Conservation (phyloP, 2,888 invertebrate species). For the Hydropsyche betteni region DNA sequence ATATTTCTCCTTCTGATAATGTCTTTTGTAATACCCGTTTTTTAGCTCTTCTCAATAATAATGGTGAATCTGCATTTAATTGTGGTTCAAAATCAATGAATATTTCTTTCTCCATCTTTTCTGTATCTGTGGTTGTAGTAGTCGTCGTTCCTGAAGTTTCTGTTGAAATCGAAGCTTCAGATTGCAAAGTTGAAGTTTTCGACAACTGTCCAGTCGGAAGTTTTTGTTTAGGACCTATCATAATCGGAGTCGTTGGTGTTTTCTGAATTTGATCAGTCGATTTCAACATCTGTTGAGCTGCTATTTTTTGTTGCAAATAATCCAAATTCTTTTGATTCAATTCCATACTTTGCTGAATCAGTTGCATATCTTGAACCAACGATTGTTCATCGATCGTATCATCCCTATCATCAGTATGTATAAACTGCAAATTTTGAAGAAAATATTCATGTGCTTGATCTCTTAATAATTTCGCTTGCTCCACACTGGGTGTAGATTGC, state of each 20-base stretch:
- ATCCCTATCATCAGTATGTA: conserved; percentile 66
- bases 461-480: conserved; percentile 44
- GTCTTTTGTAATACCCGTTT: conserved; percentile 75
- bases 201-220: conserved; percentile 56
- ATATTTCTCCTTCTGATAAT: conserved; percentile 82
- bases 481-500: conserved; percentile 49
- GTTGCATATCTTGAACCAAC: conserved; percentile 58
- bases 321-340: conserved; percentile 64
- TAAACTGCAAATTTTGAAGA: conserved; percentile 66
- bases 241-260: conserved; percentile 62
- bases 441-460: conserved; percentile 61
- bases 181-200: conserved; percentile 65
- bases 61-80: conserved; percentile 71
- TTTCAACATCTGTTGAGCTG: conserved; percentile 58
- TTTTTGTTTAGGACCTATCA: conserved; percentile 54
- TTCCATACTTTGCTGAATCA: conserved; percentile 66
- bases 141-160: conserved; percentile 66
- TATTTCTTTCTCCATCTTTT: conserved; percentile 79
- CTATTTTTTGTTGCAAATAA: conserved; percentile 66
- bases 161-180: conserved; percentile 65
- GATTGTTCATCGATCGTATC: conserved; percentile 63
- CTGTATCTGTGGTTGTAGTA: conserved; percentile 62
- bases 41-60: conserved; percentile 67
- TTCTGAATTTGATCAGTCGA: conserved; percentile 50
- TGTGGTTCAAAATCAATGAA: conserved; percentile 88